Conservation (phyloP, 2,113 vertebrate species). For the Abramis brama region DNA sequence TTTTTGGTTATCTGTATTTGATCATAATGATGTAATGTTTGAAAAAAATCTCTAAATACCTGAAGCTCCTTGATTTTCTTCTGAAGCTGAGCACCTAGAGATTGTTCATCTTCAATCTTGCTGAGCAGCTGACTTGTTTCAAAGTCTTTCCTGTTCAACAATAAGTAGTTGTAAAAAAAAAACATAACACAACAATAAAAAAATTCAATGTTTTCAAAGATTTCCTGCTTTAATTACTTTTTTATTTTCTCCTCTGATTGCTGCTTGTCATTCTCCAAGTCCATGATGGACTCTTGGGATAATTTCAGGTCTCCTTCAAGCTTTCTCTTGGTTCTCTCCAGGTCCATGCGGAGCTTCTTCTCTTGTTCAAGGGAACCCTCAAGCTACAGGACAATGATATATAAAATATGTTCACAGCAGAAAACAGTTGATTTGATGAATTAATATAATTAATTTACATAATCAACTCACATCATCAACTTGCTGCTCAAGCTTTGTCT, state of each 20-base stretch:
- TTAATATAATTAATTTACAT: neutral
- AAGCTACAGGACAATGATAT: conserved; percentile 2
- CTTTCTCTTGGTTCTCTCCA: conserved; percentile 70
- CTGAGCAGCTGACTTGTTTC: conserved; percentile 58
- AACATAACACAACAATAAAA: neutral
- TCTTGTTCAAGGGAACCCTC: conserved; percentile 66
- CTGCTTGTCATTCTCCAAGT: conserved; percentile 67
- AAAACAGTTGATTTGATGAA: neutral
- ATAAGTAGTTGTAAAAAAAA: neutral
- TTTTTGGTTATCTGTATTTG: neutral
- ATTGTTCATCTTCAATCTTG: conserved; percentile 60
- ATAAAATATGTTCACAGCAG: neutral
- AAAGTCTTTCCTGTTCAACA: conserved; percentile 59
- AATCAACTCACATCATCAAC: conserved; percentile 51
- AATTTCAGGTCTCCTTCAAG: conserved; percentile 71
- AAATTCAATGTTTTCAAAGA: neutral
- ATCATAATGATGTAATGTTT: too few species aligned
- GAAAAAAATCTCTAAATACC: neutral
- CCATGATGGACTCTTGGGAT: conserved; percentile 68
- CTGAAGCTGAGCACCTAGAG: conserved; percentile 59
- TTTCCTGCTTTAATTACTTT: conserved; percentile 46
- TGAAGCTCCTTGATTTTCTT: conserved; percentile 63
- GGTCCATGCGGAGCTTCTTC: conserved; percentile 71
- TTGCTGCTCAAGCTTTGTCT: conserved; percentile 59
- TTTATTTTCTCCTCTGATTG: conserved; percentile 67